Conservation (phyloP, 2,113 vertebrate species). For the Hemichromis elongatus region DNA sequence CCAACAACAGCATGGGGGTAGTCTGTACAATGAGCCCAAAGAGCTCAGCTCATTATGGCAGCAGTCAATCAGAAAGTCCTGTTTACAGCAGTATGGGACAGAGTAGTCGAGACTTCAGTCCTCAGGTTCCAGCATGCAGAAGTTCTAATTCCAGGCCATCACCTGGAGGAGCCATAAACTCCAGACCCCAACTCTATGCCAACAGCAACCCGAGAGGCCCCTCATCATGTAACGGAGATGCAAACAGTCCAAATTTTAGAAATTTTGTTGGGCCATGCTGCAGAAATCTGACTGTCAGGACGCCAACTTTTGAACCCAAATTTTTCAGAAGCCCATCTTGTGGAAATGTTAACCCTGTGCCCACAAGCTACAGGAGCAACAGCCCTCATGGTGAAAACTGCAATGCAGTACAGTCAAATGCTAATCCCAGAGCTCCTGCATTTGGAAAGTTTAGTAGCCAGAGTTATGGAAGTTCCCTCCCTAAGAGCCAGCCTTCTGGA, state of each 20-base stretch:
- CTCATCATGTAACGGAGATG: neutral
- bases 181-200: neutral
- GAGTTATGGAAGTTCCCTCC: neutral
- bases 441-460: neutral
- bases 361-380: neutral
- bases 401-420: neutral
- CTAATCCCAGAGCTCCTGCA: neutral
- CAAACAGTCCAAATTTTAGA: neutral
- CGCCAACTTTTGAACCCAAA: neutral
- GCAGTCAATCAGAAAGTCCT: neutral
- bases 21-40: neutral
- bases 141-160: neutral
- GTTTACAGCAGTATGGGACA: neutral
- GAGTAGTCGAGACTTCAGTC: neutral
- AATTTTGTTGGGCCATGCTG: conserved; percentile 5
- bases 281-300: neutral
- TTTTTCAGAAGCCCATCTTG: neutral
- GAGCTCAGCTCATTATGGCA: neutral
- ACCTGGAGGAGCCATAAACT: neutral
- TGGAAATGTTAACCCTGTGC: neutral
- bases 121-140: neutral
- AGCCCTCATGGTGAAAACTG: neutral
- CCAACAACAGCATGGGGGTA: neutral
- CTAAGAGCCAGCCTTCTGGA: neutral
- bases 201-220: neutral